A percentile compares a stretch with the other conserved stretches of the same genome.
phyloP scores from a whole-genome alignment of 2,113 vertebrate species.

The Ibidorhyncha struthersii region DNA sequence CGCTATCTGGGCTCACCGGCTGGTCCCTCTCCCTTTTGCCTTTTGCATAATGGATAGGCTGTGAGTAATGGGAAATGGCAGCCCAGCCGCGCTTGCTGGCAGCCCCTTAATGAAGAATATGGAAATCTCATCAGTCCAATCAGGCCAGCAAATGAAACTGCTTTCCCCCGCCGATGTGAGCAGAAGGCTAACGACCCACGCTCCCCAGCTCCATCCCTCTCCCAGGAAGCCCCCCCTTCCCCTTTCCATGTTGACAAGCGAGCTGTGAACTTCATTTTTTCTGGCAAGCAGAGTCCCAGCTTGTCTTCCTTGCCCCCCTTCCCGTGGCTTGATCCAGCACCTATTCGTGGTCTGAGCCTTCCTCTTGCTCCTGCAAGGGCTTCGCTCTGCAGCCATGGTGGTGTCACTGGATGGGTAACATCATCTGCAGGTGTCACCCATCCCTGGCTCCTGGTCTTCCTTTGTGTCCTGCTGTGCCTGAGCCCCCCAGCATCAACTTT shows the following conservation, averaged over 20 bases:
- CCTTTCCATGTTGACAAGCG: slow-evolving; percentile 18
- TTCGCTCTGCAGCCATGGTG: rapidly evolving
- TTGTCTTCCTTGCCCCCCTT: background rate
- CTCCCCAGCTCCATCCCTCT: background rate
- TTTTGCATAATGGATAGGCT: slow-evolving; percentile 76
- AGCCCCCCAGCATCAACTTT: background rate
- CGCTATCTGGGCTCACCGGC: slow-evolving; percentile 41
- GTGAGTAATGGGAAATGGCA: slow-evolving; percentile 78
- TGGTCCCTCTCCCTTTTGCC: slow-evolving; percentile 53
- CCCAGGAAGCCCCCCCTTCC: slow-evolving; percentile 44
- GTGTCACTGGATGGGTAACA: background rate
- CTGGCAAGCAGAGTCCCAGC: background rate
- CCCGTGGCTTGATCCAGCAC: background rate
- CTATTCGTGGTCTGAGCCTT: background rate
- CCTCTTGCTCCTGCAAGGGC: background rate
- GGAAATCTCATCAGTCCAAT: slow-evolving; percentile 78
- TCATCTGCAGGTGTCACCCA: background rate
- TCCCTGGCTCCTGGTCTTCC: background rate
- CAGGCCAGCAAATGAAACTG: slow-evolving; percentile 75
- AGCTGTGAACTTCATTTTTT: slow-evolving; percentile 63
- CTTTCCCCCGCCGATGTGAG: slow-evolving; percentile 67
- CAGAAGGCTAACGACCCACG: slow-evolving; percentile 66
- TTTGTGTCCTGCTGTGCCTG: background rate
- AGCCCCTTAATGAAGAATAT: slow-evolving; percentile 78
- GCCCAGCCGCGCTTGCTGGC: slow-evolving; percentile 69